Evolutionary conservation across 2,888 invertebrate genomes (phyloP).

Genomic region (Amiota mariae): DNA sequence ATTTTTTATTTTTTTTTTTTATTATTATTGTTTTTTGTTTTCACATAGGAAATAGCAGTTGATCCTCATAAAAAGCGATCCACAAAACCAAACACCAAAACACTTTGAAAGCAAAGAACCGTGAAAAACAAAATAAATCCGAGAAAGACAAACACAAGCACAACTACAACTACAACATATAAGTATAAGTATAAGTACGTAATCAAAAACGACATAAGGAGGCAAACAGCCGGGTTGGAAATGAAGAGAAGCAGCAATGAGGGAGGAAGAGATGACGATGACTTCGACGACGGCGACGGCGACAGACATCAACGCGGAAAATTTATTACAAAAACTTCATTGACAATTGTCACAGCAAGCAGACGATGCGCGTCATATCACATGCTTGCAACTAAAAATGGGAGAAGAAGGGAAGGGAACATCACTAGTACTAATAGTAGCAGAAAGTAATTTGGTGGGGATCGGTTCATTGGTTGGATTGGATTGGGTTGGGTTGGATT

Average conservation of each 20-base stretch:
- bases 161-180: no score
- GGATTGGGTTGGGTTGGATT: not conserved
- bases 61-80: slow-evolving; percentile 65
- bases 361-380: slow-evolving; percentile 3
- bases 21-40: not conserved
- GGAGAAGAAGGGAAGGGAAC: not conserved
- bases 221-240: not conserved
- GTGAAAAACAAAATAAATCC: slow-evolving; percentile 12
- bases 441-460: not conserved
- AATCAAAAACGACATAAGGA: not conserved
- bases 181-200: no score
- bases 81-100: slow-evolving; percentile 25
- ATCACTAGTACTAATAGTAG: no score
- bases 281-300: not conserved
- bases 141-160: not conserved
- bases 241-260: no score
- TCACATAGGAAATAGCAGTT: slow-evolving; percentile 58
- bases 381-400: not conserved
- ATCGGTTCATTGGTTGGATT: not conserved
- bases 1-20: not conserved
- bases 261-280: not conserved
- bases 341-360: slow-evolving; percentile 70
- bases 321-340: slow-evolving; percentile 72
- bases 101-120: slow-evolving; percentile 23
- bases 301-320: slow-evolving; percentile 53